Evolutionary conservation across 2,888 invertebrate species (phyloP).

Genomic region (Drosophila kokeensis): DNA sequence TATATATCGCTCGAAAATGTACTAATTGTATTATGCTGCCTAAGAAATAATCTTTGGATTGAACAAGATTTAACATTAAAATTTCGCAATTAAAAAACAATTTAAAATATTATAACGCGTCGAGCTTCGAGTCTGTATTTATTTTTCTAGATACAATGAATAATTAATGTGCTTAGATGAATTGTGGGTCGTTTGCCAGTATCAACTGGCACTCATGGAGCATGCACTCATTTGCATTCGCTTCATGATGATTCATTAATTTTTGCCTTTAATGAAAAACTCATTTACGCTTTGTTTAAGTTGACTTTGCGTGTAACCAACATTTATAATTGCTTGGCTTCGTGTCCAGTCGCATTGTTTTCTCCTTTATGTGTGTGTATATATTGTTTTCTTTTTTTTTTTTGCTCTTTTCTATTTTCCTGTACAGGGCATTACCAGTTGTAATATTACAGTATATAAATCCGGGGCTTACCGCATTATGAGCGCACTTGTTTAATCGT

Average conservation of each 20-base stretch:
- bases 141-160: constrained; percentile 42
- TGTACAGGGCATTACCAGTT: constrained; percentile 15
- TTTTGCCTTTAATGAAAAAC: constrained; percentile 49
- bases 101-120: not conserved
- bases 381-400: not conserved
- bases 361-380: constrained; percentile 3
- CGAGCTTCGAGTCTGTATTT: not conserved
- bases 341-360: constrained; percentile 63
- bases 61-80: not conserved
- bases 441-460: constrained; percentile 42
- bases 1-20: not conserved
- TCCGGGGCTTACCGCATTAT: constrained; percentile 63
- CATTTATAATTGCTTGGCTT: constrained; percentile 69
- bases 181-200: constrained; percentile 21
- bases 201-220: constrained; percentile 31
- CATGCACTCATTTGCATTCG: constrained; percentile 58
- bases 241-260: constrained; percentile 50
- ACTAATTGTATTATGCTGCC: not conserved
- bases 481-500: constrained; percentile 59
- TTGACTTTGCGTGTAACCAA: constrained; percentile 71
- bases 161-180: constrained; percentile 45
- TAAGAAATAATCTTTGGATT: not conserved
- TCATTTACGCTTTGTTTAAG: constrained; percentile 42
- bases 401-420: constrained; percentile 22
- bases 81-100: not conserved